Percentiles rank a stretch among this genome's conserved stretches.
phyloP scores from a whole-genome alignment of 2,888 invertebrate genomes.

The Sinopyrophorus schimmeli region DNA sequence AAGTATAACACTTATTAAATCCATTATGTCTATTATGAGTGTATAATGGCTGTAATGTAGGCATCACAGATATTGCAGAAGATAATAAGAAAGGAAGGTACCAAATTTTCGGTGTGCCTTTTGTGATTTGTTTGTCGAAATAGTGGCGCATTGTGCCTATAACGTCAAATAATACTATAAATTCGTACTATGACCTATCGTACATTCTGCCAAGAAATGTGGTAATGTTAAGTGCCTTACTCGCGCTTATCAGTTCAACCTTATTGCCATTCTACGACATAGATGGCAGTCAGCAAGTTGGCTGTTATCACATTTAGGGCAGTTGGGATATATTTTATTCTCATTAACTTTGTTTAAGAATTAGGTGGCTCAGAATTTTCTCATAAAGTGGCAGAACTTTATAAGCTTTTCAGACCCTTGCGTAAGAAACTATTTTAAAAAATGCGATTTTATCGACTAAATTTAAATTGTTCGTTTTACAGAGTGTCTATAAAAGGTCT shows the following conservation, averaged over 20 bases:
- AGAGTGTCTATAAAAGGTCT: no score
- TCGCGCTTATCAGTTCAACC: conserved; percentile 26
- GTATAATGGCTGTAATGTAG: conserved; percentile 14
- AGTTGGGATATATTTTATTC: no score
- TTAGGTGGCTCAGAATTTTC: no score
- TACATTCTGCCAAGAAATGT: conserved; percentile 19
- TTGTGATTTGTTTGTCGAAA: conserved; percentile 19
- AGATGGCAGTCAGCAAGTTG: conserved; percentile 48
- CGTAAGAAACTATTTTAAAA: no score
- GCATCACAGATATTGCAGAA: conserved; percentile 15
- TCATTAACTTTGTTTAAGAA: no score
- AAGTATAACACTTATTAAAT: conserved; percentile 19
- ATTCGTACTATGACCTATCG: conserved; percentile 21
- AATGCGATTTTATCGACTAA: no score
- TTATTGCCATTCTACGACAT: conserved; percentile 30
- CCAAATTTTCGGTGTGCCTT: conserved; percentile 14
- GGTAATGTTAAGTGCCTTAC: conserved; percentile 21
- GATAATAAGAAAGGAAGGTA: conserved; percentile 11
- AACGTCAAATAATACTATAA: conserved; percentile 17
- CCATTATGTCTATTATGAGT: conserved; percentile 15
- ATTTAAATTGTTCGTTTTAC: no score
- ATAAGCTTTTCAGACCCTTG: no score
- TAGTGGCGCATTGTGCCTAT: conserved; percentile 16
- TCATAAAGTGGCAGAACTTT: no score
- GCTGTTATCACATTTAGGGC: conserved; percentile 49